Evolutionary conservation across 2,888 invertebrate genomes (phyloP), one percentile per base, ranked within the genome.

Genomic region (Doris montereyensis): DNA sequence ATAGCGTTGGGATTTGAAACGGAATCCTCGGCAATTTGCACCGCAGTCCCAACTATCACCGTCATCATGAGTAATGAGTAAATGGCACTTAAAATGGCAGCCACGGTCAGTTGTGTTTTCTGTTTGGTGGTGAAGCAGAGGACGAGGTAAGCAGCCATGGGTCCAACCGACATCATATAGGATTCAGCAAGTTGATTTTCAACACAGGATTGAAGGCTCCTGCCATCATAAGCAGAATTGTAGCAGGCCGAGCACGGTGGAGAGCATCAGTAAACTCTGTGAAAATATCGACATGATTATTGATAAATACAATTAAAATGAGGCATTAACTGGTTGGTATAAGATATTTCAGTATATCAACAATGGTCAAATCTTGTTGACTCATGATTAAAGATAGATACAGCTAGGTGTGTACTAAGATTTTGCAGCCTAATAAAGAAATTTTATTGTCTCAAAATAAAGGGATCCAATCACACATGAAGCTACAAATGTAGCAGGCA

Each of bases 11-110:
- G 90, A 81, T 87, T 87, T 72, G 88, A 84, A 41, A 88, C 84
- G 10, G 87, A 85, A 78, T 88, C 88, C 74, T 88, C 84, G 0
- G 84, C 87, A 30, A 88, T 85, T n/a, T 85, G 85, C 1, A 88
- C 85, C 1, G 87, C 85, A 2, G 88, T 87, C 26, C 88, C 88
- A 5, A 90, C 89, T 2, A 89, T 84, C 1, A 90, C 90, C 3
- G 88, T 88, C 87, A 90, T 88, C 90, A 90, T 89, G n/a, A 89
- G 85, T 60, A 90, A 87, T 0, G 89, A 86, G 80, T 88, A 88
- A 2, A 87, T 74, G 4, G 84, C 88, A 74, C 86, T 89, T 65
- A 89, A 83, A 52, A 89, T 81, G 68, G 89, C 88, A 0, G 89
- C 90, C 0, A 88, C 77, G 62, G 85, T 82, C 17, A 90, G 84